Percentiles rank a stretch among this genome's conserved stretches.
phyloP scores from a whole-genome alignment of 2,113 vertebrate genomes.

The Origma solitaria region DNA sequence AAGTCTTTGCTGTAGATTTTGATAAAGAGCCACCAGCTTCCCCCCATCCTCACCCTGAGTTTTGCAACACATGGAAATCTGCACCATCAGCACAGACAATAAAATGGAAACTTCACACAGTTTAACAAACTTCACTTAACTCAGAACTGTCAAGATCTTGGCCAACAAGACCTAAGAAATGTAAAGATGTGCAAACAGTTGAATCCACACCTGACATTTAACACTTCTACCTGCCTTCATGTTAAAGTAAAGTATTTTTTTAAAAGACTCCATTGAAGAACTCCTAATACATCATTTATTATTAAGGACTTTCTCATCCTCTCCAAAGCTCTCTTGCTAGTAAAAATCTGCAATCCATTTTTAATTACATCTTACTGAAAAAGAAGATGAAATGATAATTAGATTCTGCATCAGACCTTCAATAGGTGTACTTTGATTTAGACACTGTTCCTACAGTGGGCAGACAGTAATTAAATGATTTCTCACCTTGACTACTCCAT shows the following conservation, averaged over 20 bases:
- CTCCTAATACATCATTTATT: not conserved
- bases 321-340: not conserved
- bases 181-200: not conserved
- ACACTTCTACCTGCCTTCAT: not conserved
- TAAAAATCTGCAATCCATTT: not conserved
- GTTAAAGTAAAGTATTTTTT: not conserved
- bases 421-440: not conserved
- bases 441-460: not conserved
- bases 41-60: not conserved
- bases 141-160: not conserved
- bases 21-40: not conserved
- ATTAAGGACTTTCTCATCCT: not conserved
- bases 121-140: not conserved
- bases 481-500: conserved; percentile 95
- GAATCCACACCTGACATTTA: not conserved
- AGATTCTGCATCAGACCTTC: not conserved
- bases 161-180: not conserved
- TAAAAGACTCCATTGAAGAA: not conserved
- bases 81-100: not conserved
- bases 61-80: not conserved
- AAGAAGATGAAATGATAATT: not conserved
- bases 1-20: not conserved
- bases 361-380: not conserved
- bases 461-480: conserved; percentile 25
- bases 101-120: not conserved